A percentile compares a stretch with the other conserved stretches of the same genome.
These are phyloP conservation scores for Brienomyrus brachyistius DNA, from an alignment of 2,113 vertebrate species.

Conservation along the genomic window DNA sequence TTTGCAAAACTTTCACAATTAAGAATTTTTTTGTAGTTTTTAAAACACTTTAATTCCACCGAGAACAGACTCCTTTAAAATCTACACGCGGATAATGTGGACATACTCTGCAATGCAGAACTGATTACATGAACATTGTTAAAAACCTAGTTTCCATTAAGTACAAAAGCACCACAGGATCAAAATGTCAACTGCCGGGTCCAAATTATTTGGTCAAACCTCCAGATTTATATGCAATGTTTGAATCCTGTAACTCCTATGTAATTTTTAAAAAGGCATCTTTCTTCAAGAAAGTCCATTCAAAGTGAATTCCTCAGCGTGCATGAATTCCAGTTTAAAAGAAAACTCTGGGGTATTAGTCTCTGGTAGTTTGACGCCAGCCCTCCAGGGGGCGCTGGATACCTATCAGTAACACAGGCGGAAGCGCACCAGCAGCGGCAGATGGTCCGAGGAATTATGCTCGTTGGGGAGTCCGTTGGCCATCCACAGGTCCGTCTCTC, in stretches of 20 bases:
- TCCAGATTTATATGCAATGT: not conserved
- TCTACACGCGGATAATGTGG: not conserved
- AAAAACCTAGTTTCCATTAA: not conserved
- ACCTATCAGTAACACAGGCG: conserved; percentile 57
- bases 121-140: not conserved
- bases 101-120: not conserved
- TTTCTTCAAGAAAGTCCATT: not conserved
- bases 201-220: not conserved
- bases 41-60: not conserved
- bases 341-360: not conserved
- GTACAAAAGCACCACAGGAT: not conserved
- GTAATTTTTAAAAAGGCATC: not conserved
- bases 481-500: conserved; percentile 71
- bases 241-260: not conserved
- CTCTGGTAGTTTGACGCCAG: not conserved
- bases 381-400: not conserved
- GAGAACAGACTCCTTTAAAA: not conserved
- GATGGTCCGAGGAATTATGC: conserved; percentile 83
- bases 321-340: not conserved
- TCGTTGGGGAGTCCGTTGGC: conserved; percentile 81
- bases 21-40: not conserved
- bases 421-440: conserved; percentile 81
- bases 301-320: not conserved
- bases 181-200: not conserved
- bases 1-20: not conserved